Evolutionary conservation across 2,888 invertebrate species (phyloP).

Genomic region (Gastracanthus pulcherrimus): DNA sequence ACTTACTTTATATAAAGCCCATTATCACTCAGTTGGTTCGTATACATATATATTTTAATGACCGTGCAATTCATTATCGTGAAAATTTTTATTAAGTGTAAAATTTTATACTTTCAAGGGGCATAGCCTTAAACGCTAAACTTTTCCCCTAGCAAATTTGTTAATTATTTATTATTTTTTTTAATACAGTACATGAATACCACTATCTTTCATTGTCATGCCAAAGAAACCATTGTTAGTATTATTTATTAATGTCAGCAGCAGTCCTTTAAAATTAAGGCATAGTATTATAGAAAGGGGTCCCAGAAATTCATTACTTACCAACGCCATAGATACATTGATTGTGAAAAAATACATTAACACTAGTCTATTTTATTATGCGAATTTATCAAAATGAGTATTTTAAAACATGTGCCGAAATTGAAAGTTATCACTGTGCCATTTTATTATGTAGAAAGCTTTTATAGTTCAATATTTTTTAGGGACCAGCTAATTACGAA

Average conservation of each 20-base stretch:
- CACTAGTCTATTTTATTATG: constrained; percentile 41
- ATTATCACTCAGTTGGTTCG: constrained; percentile 46
- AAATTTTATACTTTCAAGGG: constrained; percentile 33
- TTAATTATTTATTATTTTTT: constrained; percentile 50
- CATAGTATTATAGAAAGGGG: constrained; percentile 52
- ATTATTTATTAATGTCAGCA: constrained; percentile 52
- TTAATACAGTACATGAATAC: constrained; percentile 43
- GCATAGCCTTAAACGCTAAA: constrained; percentile 24
- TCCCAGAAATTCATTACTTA: constrained; percentile 45
- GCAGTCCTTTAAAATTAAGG: constrained; percentile 51
- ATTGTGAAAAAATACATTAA: constrained; percentile 25
- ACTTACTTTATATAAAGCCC: constrained; percentile 26
- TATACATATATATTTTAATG: constrained; percentile 24
- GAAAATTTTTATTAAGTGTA: constrained; percentile 41
- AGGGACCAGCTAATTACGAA: constrained; percentile 44
- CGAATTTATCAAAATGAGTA: constrained; percentile 31
- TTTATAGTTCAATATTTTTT: constrained; percentile 16
- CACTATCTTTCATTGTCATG: constrained; percentile 64
- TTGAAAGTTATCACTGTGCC: constrained; percentile 52
- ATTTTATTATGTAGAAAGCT: constrained; percentile 43
- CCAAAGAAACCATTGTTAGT: constrained; percentile 70
- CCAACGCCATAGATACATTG: constrained; percentile 37
- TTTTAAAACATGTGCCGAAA: constrained; percentile 38
- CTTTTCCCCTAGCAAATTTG: constrained; percentile 36
- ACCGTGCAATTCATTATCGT: constrained; percentile 48